phyloP scores from a whole-genome alignment of 2,888 invertebrate genomes.

The Brachynemurus nebulosus region DNA sequence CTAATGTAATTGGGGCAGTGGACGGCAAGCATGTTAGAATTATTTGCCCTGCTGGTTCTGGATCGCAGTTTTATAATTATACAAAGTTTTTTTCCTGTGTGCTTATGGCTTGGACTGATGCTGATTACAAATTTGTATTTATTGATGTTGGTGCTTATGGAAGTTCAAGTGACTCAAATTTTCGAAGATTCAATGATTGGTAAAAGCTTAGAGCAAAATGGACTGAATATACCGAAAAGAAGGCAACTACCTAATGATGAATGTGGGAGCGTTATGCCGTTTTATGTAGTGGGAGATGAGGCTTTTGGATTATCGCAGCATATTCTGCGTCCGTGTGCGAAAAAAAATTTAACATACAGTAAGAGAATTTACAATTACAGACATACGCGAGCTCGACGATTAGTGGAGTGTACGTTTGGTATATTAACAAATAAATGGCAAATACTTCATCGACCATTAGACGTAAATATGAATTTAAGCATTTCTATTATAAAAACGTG shows the following conservation, averaged over 20 bases:
- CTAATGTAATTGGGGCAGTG: conserved; percentile 23
- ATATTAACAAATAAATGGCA: conserved; percentile 25
- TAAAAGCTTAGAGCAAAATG: conserved; percentile 17
- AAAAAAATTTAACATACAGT: conserved; percentile 17
- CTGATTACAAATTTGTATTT: conserved; percentile 17
- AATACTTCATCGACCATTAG: conserved; percentile 24
- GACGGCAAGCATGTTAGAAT: conserved; percentile 22
- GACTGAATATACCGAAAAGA: conserved; percentile 18
- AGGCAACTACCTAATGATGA: conserved; percentile 20
- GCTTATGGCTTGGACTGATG: conserved; percentile 16
- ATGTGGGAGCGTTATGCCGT: conserved; percentile 18
- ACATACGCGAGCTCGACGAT: conserved; percentile 19
- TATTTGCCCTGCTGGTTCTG: conserved; percentile 19
- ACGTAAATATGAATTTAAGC: conserved; percentile 20
- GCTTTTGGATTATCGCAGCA: conserved; percentile 22
- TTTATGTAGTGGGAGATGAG: conserved; percentile 23
- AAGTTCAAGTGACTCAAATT: conserved; percentile 20
- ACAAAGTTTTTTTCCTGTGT: conserved; percentile 20
- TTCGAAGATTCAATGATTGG: conserved; percentile 21
- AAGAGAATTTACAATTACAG: conserved; percentile 19
- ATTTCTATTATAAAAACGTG: conserved; percentile 22
- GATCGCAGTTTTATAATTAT: conserved; percentile 21
- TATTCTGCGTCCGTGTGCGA: conserved; percentile 22
- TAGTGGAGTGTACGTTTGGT: conserved; percentile 22
- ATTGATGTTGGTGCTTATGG: conserved; percentile 22